Conservation (phyloP, 2,888 invertebrate genomes). For the Pristionchus fissidentatus region DNA sequence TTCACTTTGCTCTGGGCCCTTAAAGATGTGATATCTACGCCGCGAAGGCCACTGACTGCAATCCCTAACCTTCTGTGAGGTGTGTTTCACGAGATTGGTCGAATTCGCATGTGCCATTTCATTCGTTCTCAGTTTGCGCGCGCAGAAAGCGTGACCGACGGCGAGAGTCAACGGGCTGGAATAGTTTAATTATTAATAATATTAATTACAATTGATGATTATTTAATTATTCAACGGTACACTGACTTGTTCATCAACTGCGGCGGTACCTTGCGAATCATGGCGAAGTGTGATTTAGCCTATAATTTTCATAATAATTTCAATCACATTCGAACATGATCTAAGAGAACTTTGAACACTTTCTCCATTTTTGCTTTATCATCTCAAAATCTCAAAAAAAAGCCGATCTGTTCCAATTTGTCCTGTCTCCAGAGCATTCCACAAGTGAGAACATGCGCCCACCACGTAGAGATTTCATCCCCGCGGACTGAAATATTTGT, state of each 20-base stretch:
- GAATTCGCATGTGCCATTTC: conserved; percentile 48
- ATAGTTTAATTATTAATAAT: conserved; percentile 10
- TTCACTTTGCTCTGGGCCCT: too few species aligned
- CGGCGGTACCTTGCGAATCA: conserved; percentile 68
- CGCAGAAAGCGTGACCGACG: conserved; percentile 75
- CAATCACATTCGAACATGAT: not conserved
- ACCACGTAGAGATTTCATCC: conserved; percentile 73
- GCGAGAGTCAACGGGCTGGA: conserved; percentile 72
- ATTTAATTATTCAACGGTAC: too few species aligned
- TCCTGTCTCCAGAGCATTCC: conserved; percentile 63
- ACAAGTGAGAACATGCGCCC: conserved; percentile 73
- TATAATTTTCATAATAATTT: not conserved
- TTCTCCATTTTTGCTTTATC: too few species aligned
- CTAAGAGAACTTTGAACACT: too few species aligned
- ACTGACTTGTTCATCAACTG: conserved; percentile 65
- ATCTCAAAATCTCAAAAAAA: not conserved
- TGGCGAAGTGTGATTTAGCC: conserved; percentile 70
- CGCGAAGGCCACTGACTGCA: too few species aligned
- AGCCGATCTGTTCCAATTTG: not conserved
- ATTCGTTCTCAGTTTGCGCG: conserved; percentile 68
- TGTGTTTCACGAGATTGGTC: conserved; percentile 19
- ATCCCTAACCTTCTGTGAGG: conserved; percentile 1
- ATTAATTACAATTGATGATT: too few species aligned
- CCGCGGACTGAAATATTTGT: conserved; percentile 53
- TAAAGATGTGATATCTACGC: too few species aligned